Percentiles rank a stretch among this genome's conserved stretches.
Conservation (phyloP, 2,888 invertebrate genomes). For the Plebejus melissa region DNA sequence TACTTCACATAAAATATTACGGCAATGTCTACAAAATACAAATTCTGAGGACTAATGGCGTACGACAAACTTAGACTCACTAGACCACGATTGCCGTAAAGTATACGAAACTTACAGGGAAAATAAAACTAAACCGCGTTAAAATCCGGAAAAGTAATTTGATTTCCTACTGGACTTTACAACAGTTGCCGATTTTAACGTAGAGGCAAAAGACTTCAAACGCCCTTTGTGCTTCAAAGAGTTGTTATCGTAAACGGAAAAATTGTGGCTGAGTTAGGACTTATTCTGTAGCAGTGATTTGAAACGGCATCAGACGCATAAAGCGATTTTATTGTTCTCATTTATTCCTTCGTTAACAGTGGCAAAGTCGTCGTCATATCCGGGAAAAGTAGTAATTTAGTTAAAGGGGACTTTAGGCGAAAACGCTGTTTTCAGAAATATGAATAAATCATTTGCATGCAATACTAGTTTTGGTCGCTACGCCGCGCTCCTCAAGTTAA, state of each 20-base stretch:
- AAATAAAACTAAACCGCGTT: background rate
- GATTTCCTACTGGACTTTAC: constrained; percentile 4
- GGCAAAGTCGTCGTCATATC: background rate
- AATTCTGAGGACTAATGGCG: background rate
- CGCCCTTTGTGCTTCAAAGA: constrained; percentile 9
- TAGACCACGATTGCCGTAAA: background rate
- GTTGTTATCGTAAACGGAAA: constrained; percentile 9
- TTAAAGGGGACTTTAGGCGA: too few species aligned
- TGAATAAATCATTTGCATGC: too few species aligned
- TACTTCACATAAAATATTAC: too few species aligned
- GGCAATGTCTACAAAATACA: background rate
- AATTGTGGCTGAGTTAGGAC: background rate
- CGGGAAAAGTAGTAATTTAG: too few species aligned
- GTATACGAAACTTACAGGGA: background rate
- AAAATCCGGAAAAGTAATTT: background rate
- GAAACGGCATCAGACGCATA: background rate
- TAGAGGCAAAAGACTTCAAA: background rate
- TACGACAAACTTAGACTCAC: background rate
- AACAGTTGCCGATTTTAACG: background rate
- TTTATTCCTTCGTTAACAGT: background rate
- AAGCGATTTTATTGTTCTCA: background rate
- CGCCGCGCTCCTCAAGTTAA: too few species aligned
- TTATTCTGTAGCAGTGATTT: background rate
- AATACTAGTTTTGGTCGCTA: too few species aligned
- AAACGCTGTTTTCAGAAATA: too few species aligned